Percentiles rank a stretch among this genome's conserved stretches.
phyloP scores from a whole-genome alignment of 2,113 vertebrate species.

The Chunga burmeisteri region DNA sequence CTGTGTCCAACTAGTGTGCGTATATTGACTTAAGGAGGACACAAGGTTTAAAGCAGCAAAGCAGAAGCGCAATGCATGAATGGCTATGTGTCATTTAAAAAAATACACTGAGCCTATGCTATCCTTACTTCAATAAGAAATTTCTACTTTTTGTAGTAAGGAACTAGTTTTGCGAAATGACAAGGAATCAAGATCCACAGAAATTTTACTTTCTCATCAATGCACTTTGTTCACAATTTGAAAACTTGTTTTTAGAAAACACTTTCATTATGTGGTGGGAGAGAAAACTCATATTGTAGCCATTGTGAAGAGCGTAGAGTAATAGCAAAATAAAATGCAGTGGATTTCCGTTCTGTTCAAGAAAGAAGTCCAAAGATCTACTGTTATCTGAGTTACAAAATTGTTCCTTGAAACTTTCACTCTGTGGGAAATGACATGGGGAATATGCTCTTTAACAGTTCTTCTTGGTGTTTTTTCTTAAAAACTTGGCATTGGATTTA shows the following conservation, averaged over 20 bases:
- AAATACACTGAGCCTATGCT: fast-evolving
- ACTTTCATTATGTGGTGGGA: neutral
- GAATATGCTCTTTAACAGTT: neutral
- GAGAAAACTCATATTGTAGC: neutral
- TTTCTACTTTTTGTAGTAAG: neutral
- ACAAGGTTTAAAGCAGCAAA: neutral
- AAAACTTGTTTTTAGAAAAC: neutral
- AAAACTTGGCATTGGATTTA: neutral
- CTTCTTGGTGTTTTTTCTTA: neutral
- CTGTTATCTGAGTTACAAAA: neutral
- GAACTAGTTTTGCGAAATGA: neutral
- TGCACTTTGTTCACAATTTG: neutral
- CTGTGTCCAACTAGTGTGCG: neutral
- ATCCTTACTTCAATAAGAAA: neutral
- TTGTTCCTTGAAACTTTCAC: neutral
- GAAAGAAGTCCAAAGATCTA: neutral
- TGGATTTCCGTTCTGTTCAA: neutral
- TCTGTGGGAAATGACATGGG: neutral
- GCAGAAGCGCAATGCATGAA: neutral
- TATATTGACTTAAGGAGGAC: neutral
- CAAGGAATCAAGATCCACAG: neutral
- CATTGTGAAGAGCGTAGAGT: neutral
- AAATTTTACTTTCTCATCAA: neutral
- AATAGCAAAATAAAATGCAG: neutral
- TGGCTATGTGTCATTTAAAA: neutral